These are phyloP conservation scores for Chlorocebus sabaeus DNA, from an alignment of 2,113 vertebrate genomes.

Conservation along the genomic window DNA sequence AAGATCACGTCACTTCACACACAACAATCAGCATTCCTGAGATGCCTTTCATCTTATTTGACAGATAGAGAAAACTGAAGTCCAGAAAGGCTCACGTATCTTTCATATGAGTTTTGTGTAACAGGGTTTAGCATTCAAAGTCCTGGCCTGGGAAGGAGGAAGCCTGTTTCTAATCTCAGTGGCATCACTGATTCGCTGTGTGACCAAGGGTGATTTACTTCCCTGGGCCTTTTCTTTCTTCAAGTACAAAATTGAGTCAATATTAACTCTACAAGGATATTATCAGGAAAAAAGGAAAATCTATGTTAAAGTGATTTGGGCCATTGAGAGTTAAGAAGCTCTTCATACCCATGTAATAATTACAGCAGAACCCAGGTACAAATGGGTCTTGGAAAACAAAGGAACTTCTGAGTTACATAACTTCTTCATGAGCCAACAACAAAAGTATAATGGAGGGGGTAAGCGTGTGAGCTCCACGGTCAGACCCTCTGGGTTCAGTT, in stretches of 20 bases:
- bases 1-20: neutral
- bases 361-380: neutral
- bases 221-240: neutral
- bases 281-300: neutral
- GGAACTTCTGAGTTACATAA: neutral
- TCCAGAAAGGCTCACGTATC: neutral
- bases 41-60: neutral
- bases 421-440: neutral
- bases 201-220: neutral
- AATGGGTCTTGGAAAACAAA: neutral
- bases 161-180: neutral
- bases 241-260: neutral
- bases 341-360: neutral
- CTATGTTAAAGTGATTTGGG: neutral
- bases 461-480: neutral
- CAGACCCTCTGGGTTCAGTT: neutral
- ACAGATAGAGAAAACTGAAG: neutral
- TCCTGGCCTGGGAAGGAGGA: neutral
- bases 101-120: neutral
- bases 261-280: neutral
- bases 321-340: neutral
- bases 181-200: neutral
- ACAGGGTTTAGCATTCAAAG: neutral
- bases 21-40: neutral
- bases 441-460: neutral